Percentiles rank a stretch among this genome's conserved stretches.
Evolutionary conservation across 2,797 vertebrate genomes (phyloP).

Genomic region (Enteromius trimaculatus): DNA sequence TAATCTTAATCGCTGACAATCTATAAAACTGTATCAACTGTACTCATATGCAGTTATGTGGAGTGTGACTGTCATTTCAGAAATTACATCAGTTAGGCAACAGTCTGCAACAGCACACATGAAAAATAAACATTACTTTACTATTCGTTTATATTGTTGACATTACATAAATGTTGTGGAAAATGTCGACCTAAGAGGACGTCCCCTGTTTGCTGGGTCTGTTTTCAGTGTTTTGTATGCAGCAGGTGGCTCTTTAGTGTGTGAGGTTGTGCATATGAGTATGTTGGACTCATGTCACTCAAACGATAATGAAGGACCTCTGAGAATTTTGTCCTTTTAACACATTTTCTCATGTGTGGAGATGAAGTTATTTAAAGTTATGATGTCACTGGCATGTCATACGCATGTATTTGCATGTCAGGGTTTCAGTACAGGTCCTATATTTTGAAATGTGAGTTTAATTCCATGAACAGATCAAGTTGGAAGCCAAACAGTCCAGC

Average conservation of each 20-base stretch:
- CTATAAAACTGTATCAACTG: no score
- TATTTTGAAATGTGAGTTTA: not conserved
- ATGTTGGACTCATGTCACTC: not conserved
- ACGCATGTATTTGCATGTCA: not conserved
- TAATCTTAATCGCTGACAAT: no score
- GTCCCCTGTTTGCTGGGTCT: no score
- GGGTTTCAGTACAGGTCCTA: not conserved
- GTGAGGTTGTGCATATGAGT: not conserved
- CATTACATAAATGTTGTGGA: no score
- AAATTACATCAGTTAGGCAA: no score
- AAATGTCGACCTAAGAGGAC: no score
- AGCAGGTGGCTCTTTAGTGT: not conserved
- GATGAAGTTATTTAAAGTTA: not conserved
- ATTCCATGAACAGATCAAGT: not conserved
- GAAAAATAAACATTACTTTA: no score
- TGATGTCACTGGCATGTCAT: not conserved
- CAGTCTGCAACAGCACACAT: no score
- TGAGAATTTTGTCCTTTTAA: not conserved
- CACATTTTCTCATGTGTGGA: not conserved
- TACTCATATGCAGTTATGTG: no score
- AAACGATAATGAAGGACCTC: not conserved
- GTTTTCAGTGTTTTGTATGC: not conserved
- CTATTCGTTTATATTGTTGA: no score
- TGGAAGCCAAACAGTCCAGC: not conserved
- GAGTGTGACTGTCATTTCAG: no score